These are phyloP conservation scores for Clarias laeviceps DNA, from an alignment of 2,797 vertebrate genomes.

Conservation along the genomic window DNA sequence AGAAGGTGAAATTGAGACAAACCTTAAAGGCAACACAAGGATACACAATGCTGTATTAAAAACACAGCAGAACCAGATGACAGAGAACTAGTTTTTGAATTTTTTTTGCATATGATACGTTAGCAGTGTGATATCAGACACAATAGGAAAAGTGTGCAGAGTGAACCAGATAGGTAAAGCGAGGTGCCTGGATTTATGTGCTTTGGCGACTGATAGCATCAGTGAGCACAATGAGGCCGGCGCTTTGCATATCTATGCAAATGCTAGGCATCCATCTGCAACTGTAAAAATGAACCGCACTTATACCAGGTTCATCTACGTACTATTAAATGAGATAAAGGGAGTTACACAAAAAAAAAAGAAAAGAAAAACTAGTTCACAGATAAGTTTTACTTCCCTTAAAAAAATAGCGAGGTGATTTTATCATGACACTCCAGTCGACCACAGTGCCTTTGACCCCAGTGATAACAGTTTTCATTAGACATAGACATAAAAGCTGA, in stretches of 20 bases:
- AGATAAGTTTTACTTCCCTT: constrained; percentile 47
- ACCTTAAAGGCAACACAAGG: not conserved
- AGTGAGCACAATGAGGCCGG: constrained; percentile 26
- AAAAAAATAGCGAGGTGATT: constrained; percentile 55
- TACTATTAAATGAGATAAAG: constrained; percentile 62
- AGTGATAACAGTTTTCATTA: constrained; percentile 62
- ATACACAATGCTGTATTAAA: constrained; percentile 5
- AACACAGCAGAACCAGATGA: not conserved
- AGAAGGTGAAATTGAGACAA: constrained; percentile 13
- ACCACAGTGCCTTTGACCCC: constrained; percentile 62
- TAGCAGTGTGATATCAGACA: constrained; percentile 2
- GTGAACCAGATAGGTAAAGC: constrained; percentile 48
- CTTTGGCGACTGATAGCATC: constrained; percentile 54
- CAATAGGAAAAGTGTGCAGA: constrained; percentile 41
- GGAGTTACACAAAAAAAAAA: constrained; percentile 43
- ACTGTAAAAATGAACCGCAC: constrained; percentile 58
- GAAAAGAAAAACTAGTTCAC: not conserved
- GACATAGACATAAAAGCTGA: constrained; percentile 14
- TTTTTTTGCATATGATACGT: constrained; percentile 56
- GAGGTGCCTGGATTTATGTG: constrained; percentile 44
- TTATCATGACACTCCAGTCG: constrained; percentile 60
- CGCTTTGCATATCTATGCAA: constrained; percentile 65
- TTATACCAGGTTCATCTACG: constrained; percentile 54
- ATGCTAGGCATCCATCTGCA: constrained; percentile 42
- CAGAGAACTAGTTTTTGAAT: not conserved